Base-by-base conservation (phyloP, 2,888 invertebrate genomes). In the Mythimna vitellina region DNA sequence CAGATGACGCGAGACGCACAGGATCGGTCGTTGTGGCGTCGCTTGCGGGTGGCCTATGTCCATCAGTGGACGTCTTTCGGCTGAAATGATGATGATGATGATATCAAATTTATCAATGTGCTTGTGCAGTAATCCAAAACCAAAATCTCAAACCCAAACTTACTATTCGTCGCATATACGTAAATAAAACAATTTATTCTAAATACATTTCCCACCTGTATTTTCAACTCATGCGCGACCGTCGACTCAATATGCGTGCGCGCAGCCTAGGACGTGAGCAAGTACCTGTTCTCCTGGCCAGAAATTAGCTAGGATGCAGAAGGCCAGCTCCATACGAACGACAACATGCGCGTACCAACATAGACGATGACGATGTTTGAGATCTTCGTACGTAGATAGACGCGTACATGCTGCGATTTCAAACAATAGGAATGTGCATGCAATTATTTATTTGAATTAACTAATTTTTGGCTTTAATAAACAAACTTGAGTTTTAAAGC, bases 201-300 rank as follows among this genome's bases (percentile, higher is more conserved):
- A 60, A 73, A 84, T 69, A 63, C n/a, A 74, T 81, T 78, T 76
- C 71, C 60, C 79, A 73, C 76, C 73, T 71, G 58, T 58, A 84
- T 75, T 65, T 65, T 67, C 64, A 75, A 80, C 56, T 63, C 70
- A 75, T 70, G 83, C 64, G 69, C 80, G 65, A 53, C 80, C 29
- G 9, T 60, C 70, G 63, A 60, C 67, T 86, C 74, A 62, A 72
- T 82, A 86, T 86, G 85, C 87, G 78, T 29, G 22, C 22, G 69
- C 82, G 78, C 83, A 70, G 42, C 49, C 58, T 54, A 64, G 62
- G 62, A 73, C 85, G 78, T 85, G 80, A 58, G 65, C 57, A 53
- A 58, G 66, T 62, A 54, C 65, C 68, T 57, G 57, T 25, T 35
- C 32, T 35, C 5, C 9, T 56, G 10, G 29, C 22, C 46, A 78